A percentile compares a stretch with the other conserved stretches of the same genome.
Conservation (phyloP, 2,113 vertebrate genomes). For the Dasyurus viverrinus region DNA sequence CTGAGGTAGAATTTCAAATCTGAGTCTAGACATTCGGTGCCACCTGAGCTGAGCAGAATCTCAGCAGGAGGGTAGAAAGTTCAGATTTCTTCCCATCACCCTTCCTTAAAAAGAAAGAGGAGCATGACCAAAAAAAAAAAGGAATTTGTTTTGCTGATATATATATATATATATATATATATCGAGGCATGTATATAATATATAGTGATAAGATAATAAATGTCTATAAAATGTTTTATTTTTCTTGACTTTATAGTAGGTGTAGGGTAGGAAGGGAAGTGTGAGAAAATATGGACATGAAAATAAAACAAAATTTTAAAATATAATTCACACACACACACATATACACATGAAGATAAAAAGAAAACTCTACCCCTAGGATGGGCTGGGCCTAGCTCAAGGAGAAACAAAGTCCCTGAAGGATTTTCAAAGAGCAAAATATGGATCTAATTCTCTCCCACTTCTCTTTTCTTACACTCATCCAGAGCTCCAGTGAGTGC, state of each 20-base stretch:
- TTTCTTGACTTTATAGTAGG: not conserved
- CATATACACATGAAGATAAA: not conserved
- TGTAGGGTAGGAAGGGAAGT: not conserved
- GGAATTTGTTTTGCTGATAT: not conserved
- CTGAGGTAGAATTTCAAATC: not conserved
- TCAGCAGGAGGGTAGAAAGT: not conserved
- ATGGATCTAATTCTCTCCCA: not conserved
- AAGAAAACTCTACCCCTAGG: not conserved
- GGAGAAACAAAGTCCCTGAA: not conserved
- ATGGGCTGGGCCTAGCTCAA: not conserved
- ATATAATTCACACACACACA: conserved; percentile 48
- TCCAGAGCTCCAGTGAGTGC: not conserved
- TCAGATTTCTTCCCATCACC: not conserved
- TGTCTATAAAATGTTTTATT: not conserved
- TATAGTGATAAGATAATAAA: not conserved
- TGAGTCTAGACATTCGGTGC: not conserved
- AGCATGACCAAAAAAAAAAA: not conserved
- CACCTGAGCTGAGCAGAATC: not conserved
- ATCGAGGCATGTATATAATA: not conserved
- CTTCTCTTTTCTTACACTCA: not conserved
- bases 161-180: not conserved
- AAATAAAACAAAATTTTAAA: not conserved
- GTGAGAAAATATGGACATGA: not conserved
- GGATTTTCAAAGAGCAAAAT: not conserved
- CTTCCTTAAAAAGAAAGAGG: not conserved